Conservation (phyloP, 2,797 vertebrate genomes). For the Sebastes alutus region DNA sequence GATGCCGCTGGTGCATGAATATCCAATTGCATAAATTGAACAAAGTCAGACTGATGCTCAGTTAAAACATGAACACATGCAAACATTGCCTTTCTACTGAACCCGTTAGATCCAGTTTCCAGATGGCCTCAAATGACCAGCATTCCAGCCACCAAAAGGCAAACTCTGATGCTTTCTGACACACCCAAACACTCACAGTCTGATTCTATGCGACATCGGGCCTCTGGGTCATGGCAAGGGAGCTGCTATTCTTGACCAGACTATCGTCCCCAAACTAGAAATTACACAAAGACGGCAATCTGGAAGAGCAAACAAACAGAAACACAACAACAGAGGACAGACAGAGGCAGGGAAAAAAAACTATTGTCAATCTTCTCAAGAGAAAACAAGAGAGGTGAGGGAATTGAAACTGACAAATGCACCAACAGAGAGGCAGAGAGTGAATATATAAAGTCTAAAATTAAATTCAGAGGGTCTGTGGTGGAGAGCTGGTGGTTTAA, state of each 20-base stretch:
- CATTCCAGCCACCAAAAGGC: conserved; percentile 15
- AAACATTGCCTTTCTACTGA: background rate
- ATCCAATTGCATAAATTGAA: conserved; percentile 31
- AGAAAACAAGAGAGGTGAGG: background rate
- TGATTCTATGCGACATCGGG: conserved; percentile 23
- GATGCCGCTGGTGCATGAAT: conserved; percentile 37
- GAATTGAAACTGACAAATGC: conserved; percentile 8
- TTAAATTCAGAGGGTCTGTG: background rate
- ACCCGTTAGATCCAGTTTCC: conserved; percentile 13
- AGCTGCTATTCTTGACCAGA: conserved; percentile 32
- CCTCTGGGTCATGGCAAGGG: conserved; percentile 10
- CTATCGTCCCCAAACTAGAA: conserved; percentile 16
- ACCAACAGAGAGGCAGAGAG: background rate
- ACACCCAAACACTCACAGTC: conserved; percentile 20
- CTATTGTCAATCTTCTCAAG: background rate
- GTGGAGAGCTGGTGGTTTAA: conserved; percentile 17
- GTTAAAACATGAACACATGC: conserved; percentile 20
- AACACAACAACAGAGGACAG: background rate
- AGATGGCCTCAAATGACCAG: conserved; percentile 23
- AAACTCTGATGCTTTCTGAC: conserved; percentile 23
- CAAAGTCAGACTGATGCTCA: conserved; percentile 37
- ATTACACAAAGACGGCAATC: conserved; percentile 8
- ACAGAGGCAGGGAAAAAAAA: background rate
- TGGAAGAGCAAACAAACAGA: conserved; percentile 19
- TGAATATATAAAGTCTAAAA: background rate